phyloP scores from a whole-genome alignment of 2,888 invertebrate species.

The Beris morrisii region DNA sequence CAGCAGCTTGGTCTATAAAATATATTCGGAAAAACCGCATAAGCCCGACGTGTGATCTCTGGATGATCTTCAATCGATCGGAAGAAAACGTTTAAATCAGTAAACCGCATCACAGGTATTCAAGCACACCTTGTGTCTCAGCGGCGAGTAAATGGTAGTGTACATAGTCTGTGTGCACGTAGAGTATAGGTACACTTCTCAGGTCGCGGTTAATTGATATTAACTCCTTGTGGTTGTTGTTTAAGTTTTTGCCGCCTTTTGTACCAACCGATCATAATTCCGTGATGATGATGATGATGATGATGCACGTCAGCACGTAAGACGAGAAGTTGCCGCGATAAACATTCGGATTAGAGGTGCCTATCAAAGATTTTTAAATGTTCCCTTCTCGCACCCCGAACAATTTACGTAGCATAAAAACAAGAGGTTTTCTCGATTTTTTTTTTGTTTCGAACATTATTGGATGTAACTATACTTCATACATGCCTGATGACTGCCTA shows the following conservation, averaged over 20 bases:
- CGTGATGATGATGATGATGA: conserved; percentile 2
- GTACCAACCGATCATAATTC: conserved; percentile 4
- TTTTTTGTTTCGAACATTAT: no score
- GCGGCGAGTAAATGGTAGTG: not conserved
- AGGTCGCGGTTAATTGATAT: conserved; percentile 11
- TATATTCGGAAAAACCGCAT: conserved; percentile 18
- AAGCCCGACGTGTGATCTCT: conserved; percentile 25
- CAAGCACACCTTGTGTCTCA: not conserved
- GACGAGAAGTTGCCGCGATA: conserved; percentile 16
- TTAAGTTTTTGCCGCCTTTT: conserved; percentile 16
- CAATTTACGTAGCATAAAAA: no score
- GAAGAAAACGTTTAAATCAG: conserved; percentile 30
- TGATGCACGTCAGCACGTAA: conserved; percentile 13
- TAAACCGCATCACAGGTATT: conserved; percentile 16
- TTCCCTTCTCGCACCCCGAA: no score
- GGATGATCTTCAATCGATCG: conserved; percentile 29
- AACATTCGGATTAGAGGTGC: not conserved
- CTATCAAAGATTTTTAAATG: no score
- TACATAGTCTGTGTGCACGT: not conserved
- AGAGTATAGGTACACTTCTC: not conserved
- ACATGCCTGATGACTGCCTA: no score
- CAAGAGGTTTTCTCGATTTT: no score
- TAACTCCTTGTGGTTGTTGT: conserved; percentile 9
- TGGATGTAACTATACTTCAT: no score
- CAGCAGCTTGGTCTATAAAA: not conserved